These are phyloP conservation scores for Phaethon lepturus DNA, from an alignment of 2,113 vertebrate genomes.

Conservation along the genomic window DNA sequence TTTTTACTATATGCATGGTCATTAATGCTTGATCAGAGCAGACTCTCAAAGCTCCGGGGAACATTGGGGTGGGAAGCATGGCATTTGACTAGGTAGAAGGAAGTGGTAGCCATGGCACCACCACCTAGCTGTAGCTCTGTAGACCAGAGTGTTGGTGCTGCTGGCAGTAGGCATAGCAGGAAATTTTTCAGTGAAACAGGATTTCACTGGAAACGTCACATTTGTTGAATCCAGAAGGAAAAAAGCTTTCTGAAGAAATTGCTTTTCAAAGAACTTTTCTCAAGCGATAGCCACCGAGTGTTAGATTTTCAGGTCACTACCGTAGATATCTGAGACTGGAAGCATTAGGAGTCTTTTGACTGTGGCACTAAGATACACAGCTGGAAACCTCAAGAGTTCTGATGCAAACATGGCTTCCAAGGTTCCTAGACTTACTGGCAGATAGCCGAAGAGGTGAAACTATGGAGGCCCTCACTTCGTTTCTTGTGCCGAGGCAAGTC, in stretches of 20 bases:
- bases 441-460: background rate
- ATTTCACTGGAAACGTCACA: background rate
- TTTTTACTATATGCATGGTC: background rate
- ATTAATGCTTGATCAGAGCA: background rate
- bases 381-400: background rate
- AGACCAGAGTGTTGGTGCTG: background rate
- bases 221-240: background rate
- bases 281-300: accelerated
- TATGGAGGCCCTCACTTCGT: background rate
- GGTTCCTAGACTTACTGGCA: background rate
- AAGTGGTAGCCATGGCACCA: background rate
- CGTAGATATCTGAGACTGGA: background rate
- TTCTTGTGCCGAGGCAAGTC: background rate
- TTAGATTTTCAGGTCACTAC: background rate
- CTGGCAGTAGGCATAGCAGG: background rate
- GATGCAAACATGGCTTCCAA: background rate
- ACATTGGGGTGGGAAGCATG: background rate
- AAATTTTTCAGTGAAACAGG: background rate
- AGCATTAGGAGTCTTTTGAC: background rate
- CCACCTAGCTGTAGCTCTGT: background rate
- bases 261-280: background rate
- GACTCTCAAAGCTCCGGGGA: background rate
- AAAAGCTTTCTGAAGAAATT: background rate
- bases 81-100: background rate
- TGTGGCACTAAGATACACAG: background rate